phyloP scores from a whole-genome alignment of 2,888 invertebrate species.

The Chrysolina americana region DNA sequence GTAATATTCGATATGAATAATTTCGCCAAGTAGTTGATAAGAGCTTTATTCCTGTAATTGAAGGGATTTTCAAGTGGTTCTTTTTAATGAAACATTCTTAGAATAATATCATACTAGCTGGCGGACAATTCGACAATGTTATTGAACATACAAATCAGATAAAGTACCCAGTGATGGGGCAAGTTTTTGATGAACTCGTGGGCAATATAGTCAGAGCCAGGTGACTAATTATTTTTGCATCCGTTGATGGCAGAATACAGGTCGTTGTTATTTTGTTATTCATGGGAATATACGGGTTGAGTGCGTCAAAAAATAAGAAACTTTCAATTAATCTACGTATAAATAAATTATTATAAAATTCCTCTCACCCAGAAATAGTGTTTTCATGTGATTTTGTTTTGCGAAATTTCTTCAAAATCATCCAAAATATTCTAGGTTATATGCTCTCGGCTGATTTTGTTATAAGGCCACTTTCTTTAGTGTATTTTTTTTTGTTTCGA shows the following conservation, averaged over 20 bases:
- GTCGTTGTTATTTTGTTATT: too few relatives aligned
- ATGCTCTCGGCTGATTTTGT: not conserved
- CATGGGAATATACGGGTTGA: not conserved
- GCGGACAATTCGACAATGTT: slow-evolving; percentile 16
- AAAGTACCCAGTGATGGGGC: not conserved
- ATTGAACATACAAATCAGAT: not conserved
- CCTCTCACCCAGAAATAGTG: not conserved
- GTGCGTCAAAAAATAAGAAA: not conserved
- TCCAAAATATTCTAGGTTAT: not conserved
- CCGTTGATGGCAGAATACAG: not conserved
- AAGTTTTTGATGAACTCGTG: not conserved
- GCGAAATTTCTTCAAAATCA: not conserved
- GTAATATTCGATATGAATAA: too few relatives aligned
- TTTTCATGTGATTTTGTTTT: too few relatives aligned
- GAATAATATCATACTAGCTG: too few relatives aligned
- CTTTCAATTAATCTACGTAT: not conserved
- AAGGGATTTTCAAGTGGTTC: too few relatives aligned
- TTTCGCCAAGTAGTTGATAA: too few relatives aligned
- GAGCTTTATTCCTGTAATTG: too few relatives aligned
- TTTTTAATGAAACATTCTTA: too few relatives aligned
- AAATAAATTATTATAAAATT: not conserved
- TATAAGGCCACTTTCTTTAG: not conserved
- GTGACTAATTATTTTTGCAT: not conserved
- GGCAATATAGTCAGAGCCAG: not conserved
- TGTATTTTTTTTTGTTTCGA: too few relatives aligned